phyloP scores from a whole-genome alignment of 2,888 invertebrate genomes.

The Dolomedes plantarius region DNA sequence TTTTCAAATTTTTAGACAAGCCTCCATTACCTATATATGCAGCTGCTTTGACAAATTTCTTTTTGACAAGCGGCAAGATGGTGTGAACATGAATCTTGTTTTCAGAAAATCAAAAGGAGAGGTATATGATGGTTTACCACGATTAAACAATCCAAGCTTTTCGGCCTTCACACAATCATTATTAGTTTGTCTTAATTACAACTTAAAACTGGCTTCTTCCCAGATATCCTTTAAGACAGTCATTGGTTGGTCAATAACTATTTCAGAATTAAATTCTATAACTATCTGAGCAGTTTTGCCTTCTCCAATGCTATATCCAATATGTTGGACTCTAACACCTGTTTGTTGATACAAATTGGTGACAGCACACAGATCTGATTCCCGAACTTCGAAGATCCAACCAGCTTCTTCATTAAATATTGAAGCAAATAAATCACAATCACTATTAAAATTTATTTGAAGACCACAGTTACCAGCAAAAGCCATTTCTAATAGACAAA shows the following conservation, averaged over 20 bases:
- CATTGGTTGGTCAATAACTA: slow-evolving; percentile 77
- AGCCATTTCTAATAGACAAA: slow-evolving; percentile 95
- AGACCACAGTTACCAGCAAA: slow-evolving; percentile 92
- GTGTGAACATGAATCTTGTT: slow-evolving; percentile 90
- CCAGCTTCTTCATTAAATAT: slow-evolving; percentile 92
- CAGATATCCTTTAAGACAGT: slow-evolving; percentile 87
- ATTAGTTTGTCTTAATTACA: slow-evolving; percentile 91
- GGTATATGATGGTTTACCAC: slow-evolving; percentile 85
- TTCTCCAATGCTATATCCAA: slow-evolving; percentile 76
- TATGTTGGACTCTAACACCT: slow-evolving; percentile 82
- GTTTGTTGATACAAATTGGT: slow-evolving; percentile 81
- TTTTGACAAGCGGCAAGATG: slow-evolving; percentile 84
- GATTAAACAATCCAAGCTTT: slow-evolving; percentile 82
- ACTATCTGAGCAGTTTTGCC: slow-evolving; percentile 28
- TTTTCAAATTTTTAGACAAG: slow-evolving; percentile 89
- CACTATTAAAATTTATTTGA: slow-evolving; percentile 75
- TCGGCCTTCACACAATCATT: slow-evolving; percentile 87
- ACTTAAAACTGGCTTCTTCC: slow-evolving; percentile 95
- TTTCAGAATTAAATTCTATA: slow-evolving; percentile 26
- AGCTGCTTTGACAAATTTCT: slow-evolving; percentile 86
- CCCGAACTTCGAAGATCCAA: slow-evolving; percentile 86
- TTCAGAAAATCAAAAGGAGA: slow-evolving; percentile 85
- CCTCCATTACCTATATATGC: slow-evolving; percentile 98
- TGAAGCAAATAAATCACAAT: slow-evolving; percentile 80
- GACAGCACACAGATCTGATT: slow-evolving; percentile 80